A percentile compares a stretch with the other conserved stretches of the same genome.
Conservation (phyloP, 2,797 vertebrate genomes). For the Typhlichthys subterraneus region DNA sequence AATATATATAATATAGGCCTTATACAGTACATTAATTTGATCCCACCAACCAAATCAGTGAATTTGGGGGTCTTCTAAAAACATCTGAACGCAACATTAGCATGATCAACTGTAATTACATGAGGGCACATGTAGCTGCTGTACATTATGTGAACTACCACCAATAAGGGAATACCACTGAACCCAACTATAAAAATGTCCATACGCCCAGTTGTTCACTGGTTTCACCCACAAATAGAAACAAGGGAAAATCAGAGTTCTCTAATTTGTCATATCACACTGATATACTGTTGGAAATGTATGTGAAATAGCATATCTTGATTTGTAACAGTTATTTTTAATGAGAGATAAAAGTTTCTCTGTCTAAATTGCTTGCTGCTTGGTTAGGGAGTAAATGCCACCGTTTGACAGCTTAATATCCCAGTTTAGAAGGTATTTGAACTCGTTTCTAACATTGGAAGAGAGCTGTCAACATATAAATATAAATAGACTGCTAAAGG, state of each 20-base stretch:
- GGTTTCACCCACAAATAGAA: neutral
- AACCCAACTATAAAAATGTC: constrained; percentile 28
- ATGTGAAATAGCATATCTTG: too few species aligned
- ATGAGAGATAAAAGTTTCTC: too few species aligned
- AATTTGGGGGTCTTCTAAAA: too few species aligned
- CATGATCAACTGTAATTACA: too few species aligned
- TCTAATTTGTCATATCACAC: constrained; percentile 23
- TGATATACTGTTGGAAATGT: constrained; percentile 18
- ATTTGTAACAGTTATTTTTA: too few species aligned
- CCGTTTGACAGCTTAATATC: too few species aligned
- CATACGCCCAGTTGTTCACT: neutral
- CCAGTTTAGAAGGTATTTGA: too few species aligned
- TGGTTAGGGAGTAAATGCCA: too few species aligned
- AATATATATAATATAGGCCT: neutral
- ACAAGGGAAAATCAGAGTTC: neutral
- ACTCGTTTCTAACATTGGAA: constrained; percentile 3
- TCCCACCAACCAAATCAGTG: too few species aligned
- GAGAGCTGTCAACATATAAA: constrained; percentile 2
- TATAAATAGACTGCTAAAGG: constrained; percentile 1
- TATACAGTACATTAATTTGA: constrained; percentile 1
- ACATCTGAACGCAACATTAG: too few species aligned
- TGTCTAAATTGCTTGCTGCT: too few species aligned
- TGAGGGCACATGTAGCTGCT: constrained; percentile 41
- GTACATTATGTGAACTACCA: constrained; percentile 34
- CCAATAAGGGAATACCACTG: constrained; percentile 63